Base-by-base conservation (phyloP, 2,797 vertebrate genomes). In the Hippopotamyrus pictus region DNA sequence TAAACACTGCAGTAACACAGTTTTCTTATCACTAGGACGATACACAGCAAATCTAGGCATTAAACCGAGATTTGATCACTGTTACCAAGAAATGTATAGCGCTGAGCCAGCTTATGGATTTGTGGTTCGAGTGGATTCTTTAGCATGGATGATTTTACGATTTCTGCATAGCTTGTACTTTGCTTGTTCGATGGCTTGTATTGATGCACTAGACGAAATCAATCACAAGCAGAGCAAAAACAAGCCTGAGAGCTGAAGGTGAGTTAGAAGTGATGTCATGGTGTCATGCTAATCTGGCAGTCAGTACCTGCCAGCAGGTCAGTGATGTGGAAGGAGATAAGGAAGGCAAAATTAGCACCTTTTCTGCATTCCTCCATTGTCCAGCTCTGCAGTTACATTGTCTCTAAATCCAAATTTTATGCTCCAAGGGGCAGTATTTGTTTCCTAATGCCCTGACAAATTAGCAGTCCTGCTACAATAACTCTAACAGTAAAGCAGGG, bases 321-420 rank as follows among this genome's bases (percentile, higher is more conserved):
- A 69, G 57, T 86, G 54, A 86, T 86, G 22, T 84, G 29, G 29
- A 84, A 62, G 25, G 59, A 69, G 46, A 51, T n/a, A 29, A 46
- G 33, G 9, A 22, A 48, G 48, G n/a, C 48, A 48, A 51, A 48
- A 48, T 84, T 50, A 84, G 48, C 44, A 84, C 82, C 17, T 84
- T 84, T 84, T 22, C 65, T 33, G 22, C 9, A 53, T 37, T 29
- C 11, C 53, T 59, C 41, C 53, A 33, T 22, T 48, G n/a, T 11
- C 3, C 73, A 79, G 25, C 82, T 57, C 22, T 8, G 53, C 46
- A 57, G 9, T 37, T 54, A 88, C 46, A 76, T 51, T 86, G 62
- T 88, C 69, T 89, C 85, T 89, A 86, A 79, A 86, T 88, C 65
- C 79, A 73, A 88, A 41, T 41, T 44, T 79, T 44, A 79, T 41